These are phyloP conservation scores for Coranthus polyacanthus DNA, from an alignment of 2,797 vertebrate species.

Conservation along the genomic window DNA sequence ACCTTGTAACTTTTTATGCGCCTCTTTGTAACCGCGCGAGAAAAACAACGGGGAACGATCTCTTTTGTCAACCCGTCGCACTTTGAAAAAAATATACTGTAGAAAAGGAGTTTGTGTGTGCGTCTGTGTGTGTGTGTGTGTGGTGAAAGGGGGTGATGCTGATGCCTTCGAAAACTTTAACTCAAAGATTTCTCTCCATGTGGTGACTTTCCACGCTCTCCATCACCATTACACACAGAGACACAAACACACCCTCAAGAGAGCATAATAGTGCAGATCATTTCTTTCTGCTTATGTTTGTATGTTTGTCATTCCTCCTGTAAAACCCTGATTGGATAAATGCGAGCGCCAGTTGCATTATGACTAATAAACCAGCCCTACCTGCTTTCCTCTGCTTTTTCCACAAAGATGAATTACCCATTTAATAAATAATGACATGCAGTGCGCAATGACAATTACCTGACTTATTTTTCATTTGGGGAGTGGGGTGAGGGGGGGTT, in stretches of 20 bases:
- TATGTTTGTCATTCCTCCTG: slow-evolving; percentile 61
- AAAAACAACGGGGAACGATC: slow-evolving; percentile 79
- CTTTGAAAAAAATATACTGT: slow-evolving; percentile 72
- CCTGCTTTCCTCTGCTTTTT: slow-evolving; percentile 76
- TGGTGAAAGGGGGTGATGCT: slow-evolving; percentile 29
- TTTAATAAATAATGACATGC: slow-evolving; percentile 87
- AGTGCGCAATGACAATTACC: slow-evolving; percentile 88
- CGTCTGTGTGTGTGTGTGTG: slow-evolving; percentile 4
- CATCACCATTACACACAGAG: slow-evolving; percentile 12
- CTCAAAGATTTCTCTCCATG: slow-evolving; percentile 76
- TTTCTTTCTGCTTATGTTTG: slow-evolving; percentile 46
- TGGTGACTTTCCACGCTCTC: slow-evolving; percentile 52
- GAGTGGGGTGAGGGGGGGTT: background rate
- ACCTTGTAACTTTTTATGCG: slow-evolving; percentile 85
- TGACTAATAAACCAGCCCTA: slow-evolving; percentile 78
- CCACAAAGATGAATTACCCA: slow-evolving; percentile 85
- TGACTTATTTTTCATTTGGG: slow-evolving; percentile 86
- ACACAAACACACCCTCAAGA: slow-evolving; percentile 29
- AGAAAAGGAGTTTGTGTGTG: slow-evolving; percentile 52
- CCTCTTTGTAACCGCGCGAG: slow-evolving; percentile 80
- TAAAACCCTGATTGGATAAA: slow-evolving; percentile 63
- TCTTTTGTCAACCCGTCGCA: slow-evolving; percentile 77
- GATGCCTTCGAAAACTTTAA: slow-evolving; percentile 78
- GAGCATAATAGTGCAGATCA: slow-evolving; percentile 37
- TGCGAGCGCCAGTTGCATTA: slow-evolving; percentile 57